These are phyloP conservation scores for Oxyura jamaicensis DNA, from an alignment of 2,113 vertebrate species.

Conservation along the genomic window DNA sequence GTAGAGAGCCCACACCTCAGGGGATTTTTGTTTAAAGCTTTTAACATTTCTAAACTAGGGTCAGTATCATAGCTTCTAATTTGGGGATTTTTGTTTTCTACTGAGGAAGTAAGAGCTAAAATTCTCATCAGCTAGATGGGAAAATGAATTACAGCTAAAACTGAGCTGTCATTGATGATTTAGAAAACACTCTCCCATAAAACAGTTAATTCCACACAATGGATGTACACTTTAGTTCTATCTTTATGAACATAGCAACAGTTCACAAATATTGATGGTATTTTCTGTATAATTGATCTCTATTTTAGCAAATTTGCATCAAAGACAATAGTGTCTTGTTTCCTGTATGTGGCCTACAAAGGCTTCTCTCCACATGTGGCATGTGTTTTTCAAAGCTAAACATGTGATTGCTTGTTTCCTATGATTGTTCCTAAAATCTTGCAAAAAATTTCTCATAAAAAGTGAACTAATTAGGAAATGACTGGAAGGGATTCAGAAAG, in stretches of 20 bases:
- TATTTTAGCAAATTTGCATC: background rate
- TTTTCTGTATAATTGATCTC: slow-evolving; percentile 17
- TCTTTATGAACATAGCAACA: background rate
- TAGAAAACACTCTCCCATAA: background rate
- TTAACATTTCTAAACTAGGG: background rate
- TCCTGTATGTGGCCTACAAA: background rate
- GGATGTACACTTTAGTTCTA: background rate
- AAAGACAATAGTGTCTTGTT: background rate
- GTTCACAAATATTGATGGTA: background rate
- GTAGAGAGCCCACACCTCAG: background rate
- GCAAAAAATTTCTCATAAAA: background rate
- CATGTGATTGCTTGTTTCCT: background rate
- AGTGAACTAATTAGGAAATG: background rate
- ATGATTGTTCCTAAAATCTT: background rate
- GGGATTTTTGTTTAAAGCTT: background rate
- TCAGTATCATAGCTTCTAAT: background rate
- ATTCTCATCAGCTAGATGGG: background rate
- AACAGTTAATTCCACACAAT: background rate
- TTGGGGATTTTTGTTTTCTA: background rate
- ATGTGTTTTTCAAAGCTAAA: background rate
- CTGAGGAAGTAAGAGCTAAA: background rate
- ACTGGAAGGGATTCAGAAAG: background rate
- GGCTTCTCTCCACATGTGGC: background rate
- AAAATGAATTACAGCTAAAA: background rate
- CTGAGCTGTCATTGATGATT: background rate